phyloP scores from a whole-genome alignment of 2,797 vertebrate species.

The Morus bassanus region DNA sequence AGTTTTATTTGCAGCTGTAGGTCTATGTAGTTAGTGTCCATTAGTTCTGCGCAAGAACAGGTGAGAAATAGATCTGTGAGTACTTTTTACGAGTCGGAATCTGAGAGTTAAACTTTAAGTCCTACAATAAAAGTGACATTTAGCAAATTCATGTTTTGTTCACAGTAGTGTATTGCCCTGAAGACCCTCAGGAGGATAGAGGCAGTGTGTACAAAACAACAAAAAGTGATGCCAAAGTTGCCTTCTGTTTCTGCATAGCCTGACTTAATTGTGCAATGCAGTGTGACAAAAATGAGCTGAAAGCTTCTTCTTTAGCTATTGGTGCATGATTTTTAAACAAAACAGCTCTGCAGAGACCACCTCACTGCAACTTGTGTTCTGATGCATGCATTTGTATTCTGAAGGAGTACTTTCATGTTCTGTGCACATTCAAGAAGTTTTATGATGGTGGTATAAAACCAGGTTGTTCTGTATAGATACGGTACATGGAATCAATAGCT shows the following conservation, averaged over 20 bases:
- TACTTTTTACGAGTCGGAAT: neutral
- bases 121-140: neutral
- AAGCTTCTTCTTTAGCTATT: neutral
- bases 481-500: neutral
- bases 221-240: neutral
- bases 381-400: neutral
- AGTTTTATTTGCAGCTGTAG: neutral
- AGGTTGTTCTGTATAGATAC: neutral
- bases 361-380: neutral
- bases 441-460: neutral
- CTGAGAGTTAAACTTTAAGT: neutral
- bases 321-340: neutral
- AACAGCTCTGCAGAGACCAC: neutral
- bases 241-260: rapidly evolving
- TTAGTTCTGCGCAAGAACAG: neutral
- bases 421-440: neutral
- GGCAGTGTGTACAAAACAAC: neutral
- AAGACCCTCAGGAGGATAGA: neutral
- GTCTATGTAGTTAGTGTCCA: neutral
- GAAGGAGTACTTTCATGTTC: neutral
- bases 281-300: neutral
- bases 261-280: neutral
- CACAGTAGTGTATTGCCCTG: neutral
- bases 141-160: neutral
- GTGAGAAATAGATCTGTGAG: neutral